Conservation (phyloP, 2,888 invertebrate species). For the Patella caerulea region DNA sequence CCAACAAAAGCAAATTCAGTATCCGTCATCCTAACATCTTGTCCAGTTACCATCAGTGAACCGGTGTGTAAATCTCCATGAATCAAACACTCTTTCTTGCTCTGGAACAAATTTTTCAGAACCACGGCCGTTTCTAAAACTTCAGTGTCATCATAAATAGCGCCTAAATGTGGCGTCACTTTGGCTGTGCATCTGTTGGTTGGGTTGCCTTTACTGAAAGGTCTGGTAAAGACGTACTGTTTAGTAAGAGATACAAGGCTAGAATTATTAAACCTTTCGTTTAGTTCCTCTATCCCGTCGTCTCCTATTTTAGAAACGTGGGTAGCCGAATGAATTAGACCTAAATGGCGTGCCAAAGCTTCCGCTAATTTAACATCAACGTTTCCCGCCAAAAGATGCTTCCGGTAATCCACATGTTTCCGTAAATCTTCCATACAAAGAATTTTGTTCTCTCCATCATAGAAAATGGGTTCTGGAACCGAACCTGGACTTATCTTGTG, state of each 20-base stretch:
- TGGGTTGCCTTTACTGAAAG: slow-evolving; percentile 41
- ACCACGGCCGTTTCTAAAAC: slow-evolving; percentile 40
- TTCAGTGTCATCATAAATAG: slow-evolving; percentile 41
- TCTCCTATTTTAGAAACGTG: slow-evolving; percentile 40
- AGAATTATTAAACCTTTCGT: slow-evolving; percentile 46
- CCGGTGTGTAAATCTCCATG: slow-evolving; percentile 61
- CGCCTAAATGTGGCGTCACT: slow-evolving; percentile 37
- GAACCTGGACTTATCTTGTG: slow-evolving; percentile 41
- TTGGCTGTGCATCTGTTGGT: slow-evolving; percentile 46
- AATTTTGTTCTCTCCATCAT: slow-evolving; percentile 30
- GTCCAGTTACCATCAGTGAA: slow-evolving; percentile 47
- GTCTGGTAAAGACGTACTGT: slow-evolving; percentile 48
- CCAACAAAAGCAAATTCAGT: slow-evolving; percentile 55
- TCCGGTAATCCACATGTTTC: slow-evolving; percentile 38
- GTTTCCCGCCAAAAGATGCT: slow-evolving; percentile 41
- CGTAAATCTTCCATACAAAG: slow-evolving; percentile 53
- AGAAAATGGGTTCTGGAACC: slow-evolving; percentile 45
- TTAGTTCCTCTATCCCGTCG: slow-evolving; percentile 31
- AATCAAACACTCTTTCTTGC: slow-evolving; percentile 55
- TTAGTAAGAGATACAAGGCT: slow-evolving; percentile 44
- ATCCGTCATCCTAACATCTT: slow-evolving; percentile 47
- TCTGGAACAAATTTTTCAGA: slow-evolving; percentile 48
- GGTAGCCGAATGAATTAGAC: slow-evolving; percentile 45
- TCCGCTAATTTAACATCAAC: slow-evolving; percentile 35
- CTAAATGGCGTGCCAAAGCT: slow-evolving; percentile 44